A percentile compares a stretch with the other conserved stretches of the same genome.
These are phyloP conservation scores for Lycopodina hypogea DNA, from an alignment of 37 sponge, comb jelly and placozoan species.

Conservation along the genomic window DNA sequence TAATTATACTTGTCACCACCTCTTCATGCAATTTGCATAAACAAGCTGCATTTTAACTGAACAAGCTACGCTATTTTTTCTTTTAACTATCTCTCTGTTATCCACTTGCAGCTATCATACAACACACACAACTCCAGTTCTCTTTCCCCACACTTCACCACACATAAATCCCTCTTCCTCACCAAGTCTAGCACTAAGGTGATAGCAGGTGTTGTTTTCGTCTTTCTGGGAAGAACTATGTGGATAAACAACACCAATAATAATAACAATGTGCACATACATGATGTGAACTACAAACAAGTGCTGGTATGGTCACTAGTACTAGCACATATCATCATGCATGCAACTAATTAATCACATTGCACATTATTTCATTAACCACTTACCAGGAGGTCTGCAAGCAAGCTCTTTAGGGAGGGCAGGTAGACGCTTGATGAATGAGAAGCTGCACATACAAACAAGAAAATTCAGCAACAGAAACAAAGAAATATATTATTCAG, in stretches of 20 bases:
- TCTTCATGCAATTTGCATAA: too few relatives aligned
- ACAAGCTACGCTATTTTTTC: too few relatives aligned
- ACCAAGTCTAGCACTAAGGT: constrained; percentile 88
- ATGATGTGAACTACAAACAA: background rate
- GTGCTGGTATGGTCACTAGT: background rate
- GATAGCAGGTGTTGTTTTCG: constrained; percentile 82
- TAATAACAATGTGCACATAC: background rate
- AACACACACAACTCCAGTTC: too few relatives aligned
- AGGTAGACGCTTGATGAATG: constrained; percentile 81
- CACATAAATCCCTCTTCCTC: constrained; percentile 2
- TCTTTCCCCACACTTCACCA: background rate
- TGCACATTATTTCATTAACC: background rate
- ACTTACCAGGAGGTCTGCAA: constrained; percentile 67
- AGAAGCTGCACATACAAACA: constrained; percentile 31
- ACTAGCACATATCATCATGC: background rate
- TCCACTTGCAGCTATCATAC: too few relatives aligned
- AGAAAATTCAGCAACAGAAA: background rate
- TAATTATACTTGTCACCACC: too few relatives aligned
- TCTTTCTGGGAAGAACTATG: constrained; percentile 78
- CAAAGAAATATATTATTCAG: background rate
- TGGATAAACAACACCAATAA: background rate
- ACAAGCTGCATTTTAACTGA: too few relatives aligned
- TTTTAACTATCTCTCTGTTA: too few relatives aligned
- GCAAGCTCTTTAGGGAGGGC: constrained; percentile 59
- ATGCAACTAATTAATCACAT: background rate